Conservation (phyloP, 2,888 invertebrate species). For the Agrotis exclamationis region DNA sequence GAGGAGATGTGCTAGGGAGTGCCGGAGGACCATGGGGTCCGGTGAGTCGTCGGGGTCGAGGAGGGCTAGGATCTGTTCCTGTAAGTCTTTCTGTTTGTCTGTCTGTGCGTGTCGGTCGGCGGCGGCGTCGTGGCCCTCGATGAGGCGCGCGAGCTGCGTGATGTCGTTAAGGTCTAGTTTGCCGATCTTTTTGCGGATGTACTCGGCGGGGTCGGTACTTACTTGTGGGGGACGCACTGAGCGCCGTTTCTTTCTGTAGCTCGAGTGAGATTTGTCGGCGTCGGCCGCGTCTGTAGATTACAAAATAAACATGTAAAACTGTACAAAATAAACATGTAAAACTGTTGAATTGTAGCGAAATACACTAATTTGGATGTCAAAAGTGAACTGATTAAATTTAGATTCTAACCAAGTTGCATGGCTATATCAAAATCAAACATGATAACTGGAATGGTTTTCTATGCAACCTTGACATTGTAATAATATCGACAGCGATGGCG, state of each 20-base stretch:
- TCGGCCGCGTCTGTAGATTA: slow-evolving; percentile 79
- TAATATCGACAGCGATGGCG: not conserved
- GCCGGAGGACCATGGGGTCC: slow-evolving; percentile 76
- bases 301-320: not conserved
- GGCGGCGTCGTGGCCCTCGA: slow-evolving; percentile 83
- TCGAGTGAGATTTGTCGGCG: slow-evolving; percentile 83
- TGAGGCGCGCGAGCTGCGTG: slow-evolving; percentile 82
- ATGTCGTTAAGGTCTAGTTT: slow-evolving; percentile 85
- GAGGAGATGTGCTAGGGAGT: slow-evolving; percentile 79
- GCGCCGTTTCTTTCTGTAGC: slow-evolving; percentile 85
- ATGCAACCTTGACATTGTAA: slow-evolving; percentile 18
- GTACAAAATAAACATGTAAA: not conserved
- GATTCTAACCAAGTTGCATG: not conserved
- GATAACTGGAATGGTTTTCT: slow-evolving; percentile 5
- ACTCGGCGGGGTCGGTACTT: slow-evolving; percentile 86
- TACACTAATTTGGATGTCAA: not conserved
- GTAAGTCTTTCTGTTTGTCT: slow-evolving; percentile 81
- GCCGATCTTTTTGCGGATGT: slow-evolving; percentile 83
- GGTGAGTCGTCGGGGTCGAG: slow-evolving; percentile 83
- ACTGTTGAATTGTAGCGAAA: not conserved
- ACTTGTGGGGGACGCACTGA: slow-evolving; percentile 82
- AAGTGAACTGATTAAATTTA: not conserved
- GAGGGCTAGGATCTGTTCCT: slow-evolving; percentile 83
- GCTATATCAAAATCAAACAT: not conserved
- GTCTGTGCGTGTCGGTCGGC: slow-evolving; percentile 56